These are phyloP conservation scores for Ernsta delagoae DNA, from an alignment of 2,888 invertebrate genomes.

Conservation along the genomic window DNA sequence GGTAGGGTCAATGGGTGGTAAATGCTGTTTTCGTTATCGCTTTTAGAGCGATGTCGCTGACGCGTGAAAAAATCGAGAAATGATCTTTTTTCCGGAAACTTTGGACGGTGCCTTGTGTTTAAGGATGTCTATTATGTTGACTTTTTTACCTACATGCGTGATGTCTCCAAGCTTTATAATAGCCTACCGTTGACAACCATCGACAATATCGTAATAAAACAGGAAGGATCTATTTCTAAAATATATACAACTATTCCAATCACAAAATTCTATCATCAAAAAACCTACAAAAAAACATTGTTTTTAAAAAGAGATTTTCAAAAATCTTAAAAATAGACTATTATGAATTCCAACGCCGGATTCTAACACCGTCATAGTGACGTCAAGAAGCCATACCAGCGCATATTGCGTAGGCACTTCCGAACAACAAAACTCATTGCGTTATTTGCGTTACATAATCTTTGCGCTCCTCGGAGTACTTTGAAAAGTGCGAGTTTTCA, in stretches of 20 bases:
- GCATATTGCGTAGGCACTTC: constrained; percentile 7
- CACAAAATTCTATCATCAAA: too few species aligned
- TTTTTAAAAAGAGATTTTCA: too few species aligned
- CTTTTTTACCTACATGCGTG: constrained; percentile 18
- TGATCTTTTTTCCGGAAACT: constrained; percentile 40
- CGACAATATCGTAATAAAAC: too few species aligned
- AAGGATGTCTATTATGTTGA: constrained; percentile 10
- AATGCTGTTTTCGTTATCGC: constrained; percentile 47
- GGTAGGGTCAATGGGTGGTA: constrained; percentile 16
- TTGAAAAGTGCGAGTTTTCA: constrained; percentile 70
- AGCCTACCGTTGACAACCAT: too few species aligned
- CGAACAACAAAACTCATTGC: background rate
- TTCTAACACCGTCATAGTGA: background rate
- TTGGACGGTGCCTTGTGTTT: constrained; percentile 28
- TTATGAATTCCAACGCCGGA: background rate
- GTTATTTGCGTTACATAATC: constrained; percentile 44
- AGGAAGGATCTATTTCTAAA: too few species aligned
- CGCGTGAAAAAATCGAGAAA: constrained; percentile 53
- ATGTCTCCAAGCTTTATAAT: background rate
- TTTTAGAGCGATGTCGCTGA: constrained; percentile 49
- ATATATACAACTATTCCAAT: too few species aligned
- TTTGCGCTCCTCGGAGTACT: constrained; percentile 51
- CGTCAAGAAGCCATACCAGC: background rate
- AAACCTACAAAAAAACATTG: too few species aligned
- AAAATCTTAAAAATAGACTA: too few species aligned